Conservation (phyloP, 2,113 vertebrate species). For the Sorex fumeus region DNA sequence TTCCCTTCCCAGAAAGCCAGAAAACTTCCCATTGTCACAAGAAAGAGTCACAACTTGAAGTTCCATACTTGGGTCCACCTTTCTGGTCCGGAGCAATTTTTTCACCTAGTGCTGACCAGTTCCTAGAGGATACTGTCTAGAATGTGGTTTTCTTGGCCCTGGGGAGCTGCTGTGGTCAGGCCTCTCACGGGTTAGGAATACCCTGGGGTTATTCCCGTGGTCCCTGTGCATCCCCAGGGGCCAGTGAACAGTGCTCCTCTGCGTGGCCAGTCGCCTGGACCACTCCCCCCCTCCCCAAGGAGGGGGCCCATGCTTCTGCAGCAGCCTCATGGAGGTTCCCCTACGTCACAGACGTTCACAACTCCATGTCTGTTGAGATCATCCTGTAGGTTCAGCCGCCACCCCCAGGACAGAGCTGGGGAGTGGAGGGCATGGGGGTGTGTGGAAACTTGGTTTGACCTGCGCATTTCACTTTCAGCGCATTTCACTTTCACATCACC, state of each 20-base stretch:
- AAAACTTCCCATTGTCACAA: conserved; percentile 35
- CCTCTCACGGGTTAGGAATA: no score
- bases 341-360: no score
- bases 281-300: no score
- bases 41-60: conserved; percentile 10
- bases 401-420: no score
- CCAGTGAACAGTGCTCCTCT: background rate
- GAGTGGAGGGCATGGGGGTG: no score
- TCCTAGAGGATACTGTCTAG: background rate
- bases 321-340: no score
- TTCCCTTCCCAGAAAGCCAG: background rate
- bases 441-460: background rate
- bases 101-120: background rate
- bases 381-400: no score
- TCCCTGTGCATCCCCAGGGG: background rate
- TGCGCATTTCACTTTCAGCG: conserved; percentile 15
- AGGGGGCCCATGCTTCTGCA: no score
- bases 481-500: no score
- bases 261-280: background rate
- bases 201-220: background rate
- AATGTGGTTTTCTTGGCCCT: background rate
- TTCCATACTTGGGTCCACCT: background rate
- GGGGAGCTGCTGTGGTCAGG: no score
- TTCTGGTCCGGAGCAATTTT: background rate
- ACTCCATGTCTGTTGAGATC: no score